These are phyloP conservation scores for Ptilorrhoa leucosticta DNA, from an alignment of 2,113 vertebrate species.

Conservation along the genomic window DNA sequence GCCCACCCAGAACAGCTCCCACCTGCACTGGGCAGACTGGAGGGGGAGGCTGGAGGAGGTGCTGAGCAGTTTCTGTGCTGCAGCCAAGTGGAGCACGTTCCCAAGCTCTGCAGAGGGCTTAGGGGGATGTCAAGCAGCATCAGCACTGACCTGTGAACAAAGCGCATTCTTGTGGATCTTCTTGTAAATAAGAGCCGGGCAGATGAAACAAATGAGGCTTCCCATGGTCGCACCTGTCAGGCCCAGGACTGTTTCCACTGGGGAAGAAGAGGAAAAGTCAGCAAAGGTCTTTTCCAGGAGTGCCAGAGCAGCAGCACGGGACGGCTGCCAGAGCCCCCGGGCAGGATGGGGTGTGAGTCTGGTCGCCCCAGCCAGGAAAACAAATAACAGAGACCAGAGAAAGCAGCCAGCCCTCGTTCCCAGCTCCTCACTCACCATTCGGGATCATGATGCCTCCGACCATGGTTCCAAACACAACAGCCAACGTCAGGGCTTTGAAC, in stretches of 20 bases:
- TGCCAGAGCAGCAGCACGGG: background rate
- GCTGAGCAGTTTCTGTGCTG: background rate
- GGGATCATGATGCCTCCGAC: conserved; percentile 95
- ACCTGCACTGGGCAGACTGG: background rate
- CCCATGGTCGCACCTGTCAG: conserved; percentile 97
- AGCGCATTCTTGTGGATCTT: conserved; percentile 89
- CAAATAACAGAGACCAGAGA: background rate
- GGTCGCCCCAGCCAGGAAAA: background rate
- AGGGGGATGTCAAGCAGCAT: background rate
- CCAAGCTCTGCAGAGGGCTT: conserved; percentile 10
- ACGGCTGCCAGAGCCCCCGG: accelerated
- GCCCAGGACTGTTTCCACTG: conserved; percentile 96
- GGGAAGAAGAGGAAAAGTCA: conserved; percentile 29
- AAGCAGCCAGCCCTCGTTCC: background rate
- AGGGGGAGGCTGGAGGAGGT: background rate
- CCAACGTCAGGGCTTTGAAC: conserved; percentile 91
- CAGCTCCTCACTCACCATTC: conserved; percentile 77
- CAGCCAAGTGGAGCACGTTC: background rate
- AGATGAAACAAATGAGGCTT: conserved; percentile 98
- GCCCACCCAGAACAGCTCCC: background rate
- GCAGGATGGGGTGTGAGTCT: background rate
- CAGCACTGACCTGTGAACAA: conserved; percentile 83
- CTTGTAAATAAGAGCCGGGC: conserved; percentile 93
- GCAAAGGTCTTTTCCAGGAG: background rate
- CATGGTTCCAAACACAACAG: conserved; percentile 96